Conservation (phyloP, 1,140 invertebrate genomes). For the Drosophila saltans region DNA sequence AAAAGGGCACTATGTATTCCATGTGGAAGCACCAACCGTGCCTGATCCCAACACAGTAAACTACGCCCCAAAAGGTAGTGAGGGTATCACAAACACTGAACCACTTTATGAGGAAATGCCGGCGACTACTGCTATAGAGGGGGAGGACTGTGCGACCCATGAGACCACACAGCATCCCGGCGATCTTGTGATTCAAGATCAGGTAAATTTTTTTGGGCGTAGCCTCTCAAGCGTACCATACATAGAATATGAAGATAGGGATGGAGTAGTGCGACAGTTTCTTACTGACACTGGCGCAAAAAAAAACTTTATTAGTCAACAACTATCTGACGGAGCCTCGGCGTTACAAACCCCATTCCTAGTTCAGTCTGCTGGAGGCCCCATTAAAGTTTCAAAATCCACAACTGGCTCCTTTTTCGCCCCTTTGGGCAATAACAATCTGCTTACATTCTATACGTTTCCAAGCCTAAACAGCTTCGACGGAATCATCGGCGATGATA, state of each 20-base stretch:
- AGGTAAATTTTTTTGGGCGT: too few relatives aligned
- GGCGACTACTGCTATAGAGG: not conserved
- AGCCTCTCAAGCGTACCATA: not conserved
- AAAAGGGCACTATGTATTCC: too few relatives aligned
- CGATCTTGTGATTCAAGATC: too few relatives aligned
- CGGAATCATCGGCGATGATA: not conserved
- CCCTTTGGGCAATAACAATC: slow-evolving; percentile 1
- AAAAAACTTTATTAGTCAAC: too few relatives aligned
- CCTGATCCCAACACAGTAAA: not conserved
- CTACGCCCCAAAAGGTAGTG: not conserved
- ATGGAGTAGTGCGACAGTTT: not conserved
- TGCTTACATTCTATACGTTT: not conserved
- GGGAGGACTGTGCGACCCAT: too few relatives aligned
- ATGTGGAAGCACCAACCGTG: too few relatives aligned
- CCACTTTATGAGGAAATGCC: not conserved
- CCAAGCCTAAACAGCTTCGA: not conserved
- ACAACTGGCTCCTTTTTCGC: not conserved
- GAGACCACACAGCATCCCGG: too few relatives aligned
- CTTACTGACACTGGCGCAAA: not conserved
- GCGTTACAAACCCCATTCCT: too few relatives aligned
- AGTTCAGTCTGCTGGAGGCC: too few relatives aligned
- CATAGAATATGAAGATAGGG: not conserved
- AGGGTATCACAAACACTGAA: not conserved
- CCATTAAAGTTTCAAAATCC: too few relatives aligned
- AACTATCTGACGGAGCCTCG: too few relatives aligned